A percentile compares a stretch with the other conserved stretches of the same genome.
These are phyloP conservation scores for Mamestra configurata DNA, from an alignment of 1,140 invertebrate species.

Conservation along the genomic window DNA sequence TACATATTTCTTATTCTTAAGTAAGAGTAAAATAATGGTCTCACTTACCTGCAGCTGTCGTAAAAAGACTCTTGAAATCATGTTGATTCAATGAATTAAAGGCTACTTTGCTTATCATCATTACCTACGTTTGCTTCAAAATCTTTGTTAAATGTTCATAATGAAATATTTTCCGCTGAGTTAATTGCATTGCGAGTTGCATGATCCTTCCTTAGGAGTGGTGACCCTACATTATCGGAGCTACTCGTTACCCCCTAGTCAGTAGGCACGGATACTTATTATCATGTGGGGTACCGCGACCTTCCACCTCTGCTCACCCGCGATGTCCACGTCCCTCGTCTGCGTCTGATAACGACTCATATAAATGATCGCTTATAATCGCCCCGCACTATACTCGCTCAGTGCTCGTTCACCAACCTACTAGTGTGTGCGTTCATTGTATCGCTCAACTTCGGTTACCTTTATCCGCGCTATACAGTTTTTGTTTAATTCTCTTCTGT, in stretches of 20 bases:
- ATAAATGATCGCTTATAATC: constrained; percentile 75
- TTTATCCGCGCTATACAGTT: constrained; percentile 49
- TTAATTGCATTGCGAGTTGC: constrained; percentile 14
- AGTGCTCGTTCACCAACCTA: constrained; percentile 58
- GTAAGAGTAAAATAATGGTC: no score
- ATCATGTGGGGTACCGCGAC: constrained; percentile 75
- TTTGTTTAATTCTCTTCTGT: constrained; percentile 44
- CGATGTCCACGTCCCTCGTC: constrained; percentile 62
- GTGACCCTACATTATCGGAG: constrained; percentile 58
- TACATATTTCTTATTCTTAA: not conserved
- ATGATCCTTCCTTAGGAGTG: constrained; percentile 34
- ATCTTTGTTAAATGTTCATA: not conserved
- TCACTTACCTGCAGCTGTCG: no score
- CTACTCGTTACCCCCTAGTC: constrained; percentile 81
- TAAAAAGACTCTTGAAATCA: not conserved
- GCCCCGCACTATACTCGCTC: constrained; percentile 56
- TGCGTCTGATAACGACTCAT: constrained; percentile 72
- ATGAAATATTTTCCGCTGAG: constrained; percentile 7
- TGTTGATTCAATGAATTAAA: no score
- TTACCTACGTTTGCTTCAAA: not conserved
- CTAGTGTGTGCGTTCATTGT: constrained; percentile 55
- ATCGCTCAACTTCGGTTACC: constrained; percentile 44
- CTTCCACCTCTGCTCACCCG: constrained; percentile 68
- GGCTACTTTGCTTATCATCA: no score
- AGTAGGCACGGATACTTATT: constrained; percentile 74